Percentiles rank a stretch among this genome's conserved stretches.
Evolutionary conservation across 2,797 vertebrate genomes (phyloP).

Genomic region (Iguana delicatissima): DNA sequence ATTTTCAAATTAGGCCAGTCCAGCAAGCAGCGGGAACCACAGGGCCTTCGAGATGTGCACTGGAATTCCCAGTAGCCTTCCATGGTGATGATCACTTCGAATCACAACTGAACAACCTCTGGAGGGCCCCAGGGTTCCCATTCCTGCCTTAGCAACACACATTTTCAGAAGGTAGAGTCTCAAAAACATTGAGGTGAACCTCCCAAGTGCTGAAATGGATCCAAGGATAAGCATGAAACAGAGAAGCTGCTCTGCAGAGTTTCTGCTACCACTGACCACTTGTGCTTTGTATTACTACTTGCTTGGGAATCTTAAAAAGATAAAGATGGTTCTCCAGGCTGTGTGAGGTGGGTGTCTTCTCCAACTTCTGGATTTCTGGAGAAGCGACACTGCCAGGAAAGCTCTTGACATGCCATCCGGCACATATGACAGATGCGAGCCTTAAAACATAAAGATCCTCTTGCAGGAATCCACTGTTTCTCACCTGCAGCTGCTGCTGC

Average conservation of each 20-base stretch:
- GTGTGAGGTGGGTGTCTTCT: not conserved
- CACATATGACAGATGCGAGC: not conserved
- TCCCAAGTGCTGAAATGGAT: not conserved
- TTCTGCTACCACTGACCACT: no score
- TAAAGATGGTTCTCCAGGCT: no score
- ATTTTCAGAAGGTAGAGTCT: not conserved
- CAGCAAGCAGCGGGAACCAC: not conserved
- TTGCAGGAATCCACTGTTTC: constrained; percentile 27
- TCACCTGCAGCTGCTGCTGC: constrained; percentile 64
- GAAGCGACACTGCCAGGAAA: not conserved
- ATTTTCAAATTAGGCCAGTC: not conserved
- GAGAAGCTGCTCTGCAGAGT: not conserved
- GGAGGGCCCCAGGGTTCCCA: no score
- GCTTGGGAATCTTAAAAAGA: not conserved
- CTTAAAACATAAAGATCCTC: not conserved
- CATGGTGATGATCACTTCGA: no score
- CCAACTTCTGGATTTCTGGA: accelerated
- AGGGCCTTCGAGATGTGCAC: no score
- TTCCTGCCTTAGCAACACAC: no score
- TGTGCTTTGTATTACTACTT: no score
- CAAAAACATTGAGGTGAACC: not conserved
- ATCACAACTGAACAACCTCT: no score
- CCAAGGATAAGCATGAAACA: not conserved
- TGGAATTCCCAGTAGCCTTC: no score
- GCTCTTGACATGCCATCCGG: not conserved